These are phyloP conservation scores for Menura novaehollandiae DNA, from an alignment of 2,113 vertebrate species.

Conservation along the genomic window DNA sequence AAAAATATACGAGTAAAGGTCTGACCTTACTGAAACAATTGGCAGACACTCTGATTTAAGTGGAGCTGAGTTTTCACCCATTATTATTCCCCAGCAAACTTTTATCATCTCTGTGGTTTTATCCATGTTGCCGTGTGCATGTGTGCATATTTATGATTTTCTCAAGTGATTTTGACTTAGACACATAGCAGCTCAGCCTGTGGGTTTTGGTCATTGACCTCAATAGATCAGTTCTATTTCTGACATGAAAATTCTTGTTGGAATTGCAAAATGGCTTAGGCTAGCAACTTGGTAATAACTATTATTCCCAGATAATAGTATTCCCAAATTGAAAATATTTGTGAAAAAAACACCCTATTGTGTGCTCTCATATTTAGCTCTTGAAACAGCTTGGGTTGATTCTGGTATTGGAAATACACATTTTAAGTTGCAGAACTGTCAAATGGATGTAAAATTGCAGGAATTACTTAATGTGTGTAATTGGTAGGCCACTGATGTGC, in stretches of 20 bases:
- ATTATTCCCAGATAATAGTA: neutral
- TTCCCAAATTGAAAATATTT: neutral
- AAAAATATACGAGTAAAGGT: neutral
- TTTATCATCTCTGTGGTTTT: neutral
- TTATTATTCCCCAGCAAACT: neutral
- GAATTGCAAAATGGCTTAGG: neutral
- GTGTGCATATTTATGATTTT: constrained; percentile 18
- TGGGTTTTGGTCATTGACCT: neutral
- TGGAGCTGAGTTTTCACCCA: neutral
- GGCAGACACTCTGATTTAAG: neutral
- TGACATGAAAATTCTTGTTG: neutral
- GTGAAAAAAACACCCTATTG: neutral
- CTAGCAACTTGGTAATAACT: neutral
- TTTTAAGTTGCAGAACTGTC: neutral
- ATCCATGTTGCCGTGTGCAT: neutral
- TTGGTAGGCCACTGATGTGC: neutral
- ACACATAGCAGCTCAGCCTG: neutral
- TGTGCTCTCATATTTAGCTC: neutral
- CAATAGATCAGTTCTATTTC: neutral
- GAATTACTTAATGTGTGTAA: neutral
- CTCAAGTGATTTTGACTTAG: neutral
- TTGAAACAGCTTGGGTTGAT: neutral
- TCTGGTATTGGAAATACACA: neutral
- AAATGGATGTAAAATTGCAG: neutral
- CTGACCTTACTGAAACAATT: neutral